These are phyloP conservation scores for Drosophila bunnanda DNA, from an alignment of 2,888 invertebrate genomes.

Conservation along the genomic window DNA sequence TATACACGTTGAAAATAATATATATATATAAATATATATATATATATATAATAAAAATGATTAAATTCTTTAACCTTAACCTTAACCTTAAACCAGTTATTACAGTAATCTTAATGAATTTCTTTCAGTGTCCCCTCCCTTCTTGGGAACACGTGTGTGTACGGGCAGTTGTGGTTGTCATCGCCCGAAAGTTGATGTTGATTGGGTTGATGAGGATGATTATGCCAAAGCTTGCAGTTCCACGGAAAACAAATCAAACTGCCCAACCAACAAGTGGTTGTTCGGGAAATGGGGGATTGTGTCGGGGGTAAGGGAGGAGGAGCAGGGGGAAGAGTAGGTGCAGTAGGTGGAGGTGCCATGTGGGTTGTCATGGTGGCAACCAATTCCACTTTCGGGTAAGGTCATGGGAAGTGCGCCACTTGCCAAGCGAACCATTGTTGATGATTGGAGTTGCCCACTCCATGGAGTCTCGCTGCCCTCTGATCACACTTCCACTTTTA, in stretches of 20 bases:
- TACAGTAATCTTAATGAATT: background rate
- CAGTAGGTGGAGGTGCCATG: constrained; percentile 9
- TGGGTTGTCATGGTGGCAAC: constrained; percentile 61
- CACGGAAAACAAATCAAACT: constrained; percentile 68
- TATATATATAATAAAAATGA: too few relatives aligned
- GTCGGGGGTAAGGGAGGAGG: background rate
- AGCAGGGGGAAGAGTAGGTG: constrained; percentile 12
- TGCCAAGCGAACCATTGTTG: constrained; percentile 57
- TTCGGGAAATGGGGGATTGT: constrained; percentile 31
- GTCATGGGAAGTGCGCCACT: constrained; percentile 80
- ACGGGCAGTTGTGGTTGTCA: constrained; percentile 29
- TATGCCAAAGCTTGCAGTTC: constrained; percentile 60
- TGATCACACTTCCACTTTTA: constrained; percentile 10
- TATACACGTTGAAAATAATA: too few relatives aligned
- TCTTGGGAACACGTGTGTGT: constrained; percentile 44
- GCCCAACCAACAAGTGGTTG: constrained; percentile 60
- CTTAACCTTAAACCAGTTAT: too few relatives aligned
- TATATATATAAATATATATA: too few relatives aligned
- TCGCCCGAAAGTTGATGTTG: constrained; percentile 23
- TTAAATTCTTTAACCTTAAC: too few relatives aligned
- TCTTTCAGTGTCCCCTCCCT: background rate
- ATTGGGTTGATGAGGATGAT: constrained; percentile 46
- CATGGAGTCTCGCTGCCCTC: constrained; percentile 5
- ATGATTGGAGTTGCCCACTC: constrained; percentile 45
- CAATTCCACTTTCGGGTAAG: constrained; percentile 69